Evolutionary conservation across 2,888 invertebrate genomes (phyloP).

Genomic region (Desoria tigrina): DNA sequence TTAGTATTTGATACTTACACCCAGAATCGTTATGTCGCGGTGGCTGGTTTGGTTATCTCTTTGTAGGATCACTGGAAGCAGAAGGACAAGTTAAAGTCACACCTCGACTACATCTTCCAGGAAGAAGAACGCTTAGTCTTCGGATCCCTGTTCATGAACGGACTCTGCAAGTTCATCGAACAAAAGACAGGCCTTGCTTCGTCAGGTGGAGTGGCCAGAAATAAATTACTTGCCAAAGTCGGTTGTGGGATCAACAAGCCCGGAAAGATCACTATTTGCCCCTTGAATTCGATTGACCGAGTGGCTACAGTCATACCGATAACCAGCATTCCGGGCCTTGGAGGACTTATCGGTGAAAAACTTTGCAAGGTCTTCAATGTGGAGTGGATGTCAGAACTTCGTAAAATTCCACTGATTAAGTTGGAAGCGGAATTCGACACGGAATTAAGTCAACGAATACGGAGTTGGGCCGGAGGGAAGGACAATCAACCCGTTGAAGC

Average conservation of each 20-base stretch:
- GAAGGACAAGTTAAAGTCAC: no score
- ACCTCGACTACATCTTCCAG: no score
- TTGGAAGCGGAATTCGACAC: not conserved
- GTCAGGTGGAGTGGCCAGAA: not conserved
- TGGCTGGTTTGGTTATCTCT: no score
- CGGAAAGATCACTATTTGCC: not conserved
- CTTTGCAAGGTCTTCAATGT: not conserved
- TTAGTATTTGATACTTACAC: no score
- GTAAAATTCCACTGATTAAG: not conserved
- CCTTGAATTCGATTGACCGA: not conserved
- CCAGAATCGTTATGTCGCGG: no score
- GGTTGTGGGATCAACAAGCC: not conserved
- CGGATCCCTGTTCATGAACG: not conserved
- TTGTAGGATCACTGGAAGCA: no score
- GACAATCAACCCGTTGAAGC: not conserved
- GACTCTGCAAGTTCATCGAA: not conserved
- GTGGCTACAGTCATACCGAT: not conserved
- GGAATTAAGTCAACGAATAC: not conserved
- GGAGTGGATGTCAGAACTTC: not conserved
- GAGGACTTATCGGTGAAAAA: constrained; percentile 1
- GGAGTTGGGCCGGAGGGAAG: not conserved
- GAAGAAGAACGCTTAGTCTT: constrained; percentile 1
- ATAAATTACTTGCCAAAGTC: constrained; percentile 6
- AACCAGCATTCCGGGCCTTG: not conserved
- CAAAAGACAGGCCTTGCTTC: no score